Percentiles rank a stretch among this genome's conserved stretches.
These are phyloP conservation scores for Drosophila cardini DNA, from an alignment of 1,140 invertebrate species.

Conservation along the genomic window DNA sequence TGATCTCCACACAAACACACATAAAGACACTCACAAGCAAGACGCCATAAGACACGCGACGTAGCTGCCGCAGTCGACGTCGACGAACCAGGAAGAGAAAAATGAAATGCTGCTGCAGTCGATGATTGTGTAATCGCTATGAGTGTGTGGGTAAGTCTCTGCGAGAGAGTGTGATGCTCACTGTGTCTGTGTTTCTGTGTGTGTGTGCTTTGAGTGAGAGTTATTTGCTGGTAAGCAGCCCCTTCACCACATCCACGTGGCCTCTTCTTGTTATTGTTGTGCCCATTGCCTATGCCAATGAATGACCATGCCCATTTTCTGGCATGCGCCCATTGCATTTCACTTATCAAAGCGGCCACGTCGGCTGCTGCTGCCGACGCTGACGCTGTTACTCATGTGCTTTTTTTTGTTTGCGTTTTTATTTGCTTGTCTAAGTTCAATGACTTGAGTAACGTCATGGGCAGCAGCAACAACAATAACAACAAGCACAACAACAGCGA, in stretches of 20 bases:
- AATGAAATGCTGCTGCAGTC: conserved; percentile 65
- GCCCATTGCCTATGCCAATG: conserved; percentile 48
- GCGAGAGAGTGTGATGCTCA: conserved; percentile 9
- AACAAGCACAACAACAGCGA: conserved; percentile 40
- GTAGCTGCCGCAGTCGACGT: conserved; percentile 54
- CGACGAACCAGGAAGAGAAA: conserved; percentile 82
- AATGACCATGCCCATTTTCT: conserved; percentile 50
- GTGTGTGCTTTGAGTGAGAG: conserved; percentile 69
- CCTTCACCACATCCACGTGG: conserved; percentile 49
- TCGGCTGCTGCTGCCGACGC: not conserved
- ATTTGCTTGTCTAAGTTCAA: conserved; percentile 77
- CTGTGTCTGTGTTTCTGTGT: conserved; percentile 9
- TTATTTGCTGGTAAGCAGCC: conserved; percentile 58
- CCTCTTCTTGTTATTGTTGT: conserved; percentile 15
- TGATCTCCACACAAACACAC: conserved; percentile 59
- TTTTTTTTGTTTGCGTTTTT: conserved; percentile 61
- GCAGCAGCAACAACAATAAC: conserved; percentile 50
- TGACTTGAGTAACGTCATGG: conserved; percentile 80
- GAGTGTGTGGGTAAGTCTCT: conserved; percentile 20
- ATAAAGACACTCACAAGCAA: conserved; percentile 33
- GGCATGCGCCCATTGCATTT: conserved; percentile 67
- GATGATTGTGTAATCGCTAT: conserved; percentile 77
- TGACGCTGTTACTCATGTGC: conserved; percentile 36
- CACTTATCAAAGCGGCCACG: conserved; percentile 66
- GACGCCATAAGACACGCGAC: conserved; percentile 54